Evolutionary conservation across 1,140 invertebrate genomes (phyloP), one percentile per base, ranked within the genome.

Genomic region (Panulirus ornatus): DNA sequence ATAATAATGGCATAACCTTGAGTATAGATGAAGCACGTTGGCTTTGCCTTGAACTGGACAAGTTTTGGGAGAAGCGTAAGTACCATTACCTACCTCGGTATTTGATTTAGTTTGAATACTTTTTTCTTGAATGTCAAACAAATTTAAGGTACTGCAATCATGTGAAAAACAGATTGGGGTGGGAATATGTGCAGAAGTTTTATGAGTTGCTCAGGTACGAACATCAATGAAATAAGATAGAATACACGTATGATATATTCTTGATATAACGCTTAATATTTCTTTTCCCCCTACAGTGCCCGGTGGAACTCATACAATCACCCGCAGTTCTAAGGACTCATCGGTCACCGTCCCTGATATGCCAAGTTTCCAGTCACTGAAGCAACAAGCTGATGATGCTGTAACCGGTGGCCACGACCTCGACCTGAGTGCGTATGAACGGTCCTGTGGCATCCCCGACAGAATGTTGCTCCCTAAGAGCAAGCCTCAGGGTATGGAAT

Each of bases 21-120:
- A 9, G 27, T 9, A 58, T 86, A 22, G 58, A 86, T 34, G 84
- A 86, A 6, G 84, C 71, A 63, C 51, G 71, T 1, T 86, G 83
- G 83, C 30, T n/a, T 1, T 66, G 66, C 19, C 47, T 84, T n/a
- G 83, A 84, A n/a, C 40, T 84, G 30, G 73, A 86, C 34, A 86
- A 44, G 38, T 76, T 86, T 34, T 86, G 84, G 84, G 40, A 8
- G 1, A 86, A 86, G 34, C 22, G 84, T 86, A 38, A 86, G 84
- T 86, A 66, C 16, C 16, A 2, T 9, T 30, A 9, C 14, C 2
- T 30, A 16, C 38, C 1, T 73, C 9, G 19, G 27, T 34, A 47
- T 16, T 47, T 16, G 16, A 47, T 11, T 47, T 11, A 11, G 16
- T 8, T 8, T 11, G 16, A 8, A 8, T 47, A 16, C 0, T 16